phyloP scores from a whole-genome alignment of 2,888 invertebrate species.

The Rhopalosiphum nymphaeae region DNA sequence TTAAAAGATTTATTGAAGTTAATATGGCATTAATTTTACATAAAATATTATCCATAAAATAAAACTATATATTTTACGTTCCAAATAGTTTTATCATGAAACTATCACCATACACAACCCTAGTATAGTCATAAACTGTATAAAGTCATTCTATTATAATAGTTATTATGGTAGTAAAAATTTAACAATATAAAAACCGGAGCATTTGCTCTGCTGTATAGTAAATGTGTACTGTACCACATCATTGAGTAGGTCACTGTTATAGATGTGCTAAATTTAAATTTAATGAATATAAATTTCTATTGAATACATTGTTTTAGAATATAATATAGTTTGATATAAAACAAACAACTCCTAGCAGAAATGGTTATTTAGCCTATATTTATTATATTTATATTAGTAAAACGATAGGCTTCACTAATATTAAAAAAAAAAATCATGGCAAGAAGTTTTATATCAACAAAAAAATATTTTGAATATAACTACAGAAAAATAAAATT shows the following conservation, averaged over 20 bases:
- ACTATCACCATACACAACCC: background rate
- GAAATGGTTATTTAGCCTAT: background rate
- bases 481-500: background rate
- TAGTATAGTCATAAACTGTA: background rate
- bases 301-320: background rate
- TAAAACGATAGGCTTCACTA: background rate
- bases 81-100: background rate
- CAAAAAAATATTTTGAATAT: background rate
- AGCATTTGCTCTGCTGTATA: background rate
- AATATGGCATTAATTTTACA: background rate
- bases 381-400: background rate
- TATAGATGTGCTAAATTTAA: background rate
- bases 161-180: conserved; percentile 12
- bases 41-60: background rate
- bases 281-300: background rate
- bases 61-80: conserved; percentile 5
- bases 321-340: background rate
- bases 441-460: background rate
- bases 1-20: background rate
- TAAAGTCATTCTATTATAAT: background rate
- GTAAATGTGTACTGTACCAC: background rate
- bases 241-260: background rate
- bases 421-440: background rate
- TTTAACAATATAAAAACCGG: background rate
- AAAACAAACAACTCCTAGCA: background rate